Base-by-base conservation (phyloP, 1,140 invertebrate species). In the Aricia agestis region DNA sequence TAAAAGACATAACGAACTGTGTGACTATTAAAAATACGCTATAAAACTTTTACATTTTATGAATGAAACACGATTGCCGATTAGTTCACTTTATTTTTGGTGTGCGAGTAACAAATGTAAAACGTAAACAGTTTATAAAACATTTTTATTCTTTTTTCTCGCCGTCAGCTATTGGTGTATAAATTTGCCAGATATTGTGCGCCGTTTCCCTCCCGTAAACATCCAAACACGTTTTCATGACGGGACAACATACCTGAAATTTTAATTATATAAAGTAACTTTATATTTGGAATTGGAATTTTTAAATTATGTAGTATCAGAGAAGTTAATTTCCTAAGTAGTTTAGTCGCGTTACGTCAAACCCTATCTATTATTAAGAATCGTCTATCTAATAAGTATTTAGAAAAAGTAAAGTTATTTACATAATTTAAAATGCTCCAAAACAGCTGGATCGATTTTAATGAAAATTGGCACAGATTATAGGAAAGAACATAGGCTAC, bases 111-210 rank as follows among this genome's bases (percentile, higher is more conserved):
- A 63, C 2, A 63, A 13, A n/a, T 19, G 19, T 25, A 2, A 36
- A 63, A 17, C 15, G 25, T 18, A 67, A 66, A 74, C 31, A 19
- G 71, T 45, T 25, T 66, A 65, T 66, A 58, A 67, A 58, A 31
- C 42, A 71, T 75, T 68, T 69, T 77, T 63, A 63, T 19, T 63
- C 1, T 9, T 19, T 25, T 25, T 18, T 19, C 18, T 63, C 18
- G 59, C 10, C 18, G 59, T 25, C 77, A 4, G 78, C 68, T 68
- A 87, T 76, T 6, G 86, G 86, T 36, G 80, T 76, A 72, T 89
- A 85, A 69, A 90, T 85, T 77, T 88, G 86, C 87, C 87, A 89
- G 71, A 90, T 75, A 78, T 89, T 89, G 77, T 85, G 86, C 0
- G 84, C 80, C 31, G 82, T 71, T 68, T 90, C 88, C 19, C 79